Conservation (phyloP, 2,113 vertebrate species). For the Archocentrus centrarchus region DNA sequence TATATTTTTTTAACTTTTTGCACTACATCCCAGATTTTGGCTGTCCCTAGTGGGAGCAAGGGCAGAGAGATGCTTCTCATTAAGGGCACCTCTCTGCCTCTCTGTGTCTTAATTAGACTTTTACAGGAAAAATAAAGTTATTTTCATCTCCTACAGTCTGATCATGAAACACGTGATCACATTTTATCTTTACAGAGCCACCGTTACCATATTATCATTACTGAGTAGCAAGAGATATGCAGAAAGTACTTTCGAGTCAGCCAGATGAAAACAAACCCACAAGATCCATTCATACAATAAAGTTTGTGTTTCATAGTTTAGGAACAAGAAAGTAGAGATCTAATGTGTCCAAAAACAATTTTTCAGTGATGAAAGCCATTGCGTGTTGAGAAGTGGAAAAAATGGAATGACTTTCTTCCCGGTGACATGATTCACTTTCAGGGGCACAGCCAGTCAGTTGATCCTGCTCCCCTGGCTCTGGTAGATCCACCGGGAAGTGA, state of each 20-base stretch:
- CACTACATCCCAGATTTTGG: neutral
- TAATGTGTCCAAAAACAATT: conserved; percentile 6
- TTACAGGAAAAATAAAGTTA: neutral
- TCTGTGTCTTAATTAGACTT: conserved; percentile 37
- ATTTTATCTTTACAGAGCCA: conserved; percentile 8
- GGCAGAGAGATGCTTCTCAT: conserved; percentile 65
- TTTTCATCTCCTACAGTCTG: neutral
- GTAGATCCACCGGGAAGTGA: neutral
- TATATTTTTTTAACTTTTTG: neutral
- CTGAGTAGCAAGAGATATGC: neutral
- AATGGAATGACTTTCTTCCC: conserved; percentile 47
- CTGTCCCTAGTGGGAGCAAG: conserved; percentile 60
- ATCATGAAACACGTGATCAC: neutral
- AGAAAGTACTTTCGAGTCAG: neutral
- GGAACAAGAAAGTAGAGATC: neutral
- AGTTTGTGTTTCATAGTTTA: neutral
- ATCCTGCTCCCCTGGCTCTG: neutral
- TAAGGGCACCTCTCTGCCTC: conserved; percentile 52
- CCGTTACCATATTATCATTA: conserved; percentile 28
- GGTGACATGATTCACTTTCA: conserved; percentile 37
- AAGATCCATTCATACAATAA: neutral
- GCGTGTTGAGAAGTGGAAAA: conserved; percentile 19
- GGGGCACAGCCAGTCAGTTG: conserved; percentile 5
- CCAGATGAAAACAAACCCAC: neutral
- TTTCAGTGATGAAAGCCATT: neutral